phyloP scores from a whole-genome alignment of 2,888 invertebrate genomes.

The Dynastes tityus region DNA sequence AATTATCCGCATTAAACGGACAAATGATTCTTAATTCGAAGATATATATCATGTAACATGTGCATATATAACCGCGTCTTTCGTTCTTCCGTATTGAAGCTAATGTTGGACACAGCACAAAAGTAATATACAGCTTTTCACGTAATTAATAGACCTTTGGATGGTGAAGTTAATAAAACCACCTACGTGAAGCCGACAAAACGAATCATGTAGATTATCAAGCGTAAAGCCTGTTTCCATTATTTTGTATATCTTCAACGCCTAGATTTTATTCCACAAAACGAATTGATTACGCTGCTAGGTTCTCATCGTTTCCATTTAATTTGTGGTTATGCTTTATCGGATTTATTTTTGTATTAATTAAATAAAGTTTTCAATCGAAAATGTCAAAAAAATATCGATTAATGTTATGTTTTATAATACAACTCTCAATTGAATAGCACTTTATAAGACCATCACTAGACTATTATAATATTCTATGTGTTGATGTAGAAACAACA shows the following conservation, averaged over 20 bases:
- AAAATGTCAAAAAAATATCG: too few relatives aligned
- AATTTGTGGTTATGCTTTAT: neutral
- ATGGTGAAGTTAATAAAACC: conserved; percentile 31
- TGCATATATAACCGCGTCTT: neutral
- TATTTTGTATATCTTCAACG: conserved; percentile 28
- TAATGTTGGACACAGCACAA: neutral
- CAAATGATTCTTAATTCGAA: conserved; percentile 34
- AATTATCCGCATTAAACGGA: conserved; percentile 24
- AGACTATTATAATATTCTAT: too few relatives aligned
- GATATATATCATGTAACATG: conserved; percentile 9
- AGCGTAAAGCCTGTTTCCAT: conserved; percentile 38
- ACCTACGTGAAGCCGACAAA: conserved; percentile 32
- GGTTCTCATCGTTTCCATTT: conserved; percentile 6
- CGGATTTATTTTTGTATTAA: too few relatives aligned
- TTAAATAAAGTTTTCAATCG: too few relatives aligned
- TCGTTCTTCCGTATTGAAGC: conserved; percentile 11
- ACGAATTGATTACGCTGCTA: conserved; percentile 19
- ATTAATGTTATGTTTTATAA: too few relatives aligned
- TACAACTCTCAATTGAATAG: too few relatives aligned
- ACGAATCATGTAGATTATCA: conserved; percentile 9
- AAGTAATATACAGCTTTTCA: conserved; percentile 17
- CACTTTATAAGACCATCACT: too few relatives aligned
- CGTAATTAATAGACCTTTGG: conserved; percentile 34
- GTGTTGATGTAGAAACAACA: too few relatives aligned
- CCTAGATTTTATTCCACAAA: conserved; percentile 6